Base-by-base conservation (phyloP, 2,888 invertebrate species). In the Dasysyrphus tricinctus region DNA sequence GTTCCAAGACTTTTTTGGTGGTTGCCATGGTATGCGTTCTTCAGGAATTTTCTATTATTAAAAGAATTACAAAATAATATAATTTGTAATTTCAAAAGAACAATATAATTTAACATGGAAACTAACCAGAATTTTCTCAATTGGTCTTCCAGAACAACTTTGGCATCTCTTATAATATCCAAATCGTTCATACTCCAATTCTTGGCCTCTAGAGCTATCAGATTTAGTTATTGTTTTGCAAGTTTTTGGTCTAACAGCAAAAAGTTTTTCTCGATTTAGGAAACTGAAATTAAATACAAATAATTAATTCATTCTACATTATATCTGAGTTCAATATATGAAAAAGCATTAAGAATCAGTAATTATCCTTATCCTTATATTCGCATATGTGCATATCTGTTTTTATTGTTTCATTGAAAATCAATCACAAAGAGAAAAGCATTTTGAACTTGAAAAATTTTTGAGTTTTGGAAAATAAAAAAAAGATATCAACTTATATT, bases 21-120 rank as follows among this genome's bases (percentile, higher is more conserved):
- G 91, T 85, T 91, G 90, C 93, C 92, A 93, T 72, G 93, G 93
- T 67, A 92, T 89, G 9, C 93, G 91, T 67, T 90, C 90, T 72
- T 92, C 92, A 1, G 93, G 93, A 85, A 93, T 91, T 73, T 88
- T 86, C 91, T 91, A 19, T 19, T 8, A 47, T 16, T 1, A 16
- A 19, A 11, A 4, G 2, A 1, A 9, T 24, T 2, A 16, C 0
- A 47, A 16, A 7, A 3, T 8, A 16, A 5, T 0, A 16, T 47
- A 47, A 16, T 3, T n/a, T 44, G 8, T 9, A 47, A 47, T 47
- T 5, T 9, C 4, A 49, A 11, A 11, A 24, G 24, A 39, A 19
- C 0, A 57, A 24, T 1, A 8, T 61, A 24, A 37, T 39, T 12
- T 24, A 14, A 1, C 65, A 61, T 29, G 37, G 34, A 16, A 49